Percentiles rank a stretch among this genome's conserved stretches.
Evolutionary conservation across 2,888 invertebrate genomes (phyloP).

Genomic region (Euzetes globulus): DNA sequence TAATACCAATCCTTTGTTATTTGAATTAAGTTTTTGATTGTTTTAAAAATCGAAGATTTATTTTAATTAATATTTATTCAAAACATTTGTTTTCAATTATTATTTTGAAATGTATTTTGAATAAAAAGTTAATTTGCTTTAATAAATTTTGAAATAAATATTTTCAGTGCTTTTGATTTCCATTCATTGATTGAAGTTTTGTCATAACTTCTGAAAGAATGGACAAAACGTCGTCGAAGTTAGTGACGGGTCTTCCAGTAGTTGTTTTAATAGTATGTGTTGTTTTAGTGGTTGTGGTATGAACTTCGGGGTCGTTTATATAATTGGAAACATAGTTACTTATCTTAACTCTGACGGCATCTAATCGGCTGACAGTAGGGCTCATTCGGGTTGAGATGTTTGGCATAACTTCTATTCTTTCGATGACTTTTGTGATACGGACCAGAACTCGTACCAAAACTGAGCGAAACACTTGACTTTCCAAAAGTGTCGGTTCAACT

Average conservation of each 20-base stretch:
- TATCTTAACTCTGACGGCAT: not conserved
- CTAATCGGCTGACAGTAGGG: not conserved
- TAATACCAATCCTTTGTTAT: no score
- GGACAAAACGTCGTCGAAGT: not conserved
- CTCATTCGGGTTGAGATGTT: not conserved
- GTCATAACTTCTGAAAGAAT: slow-evolving; percentile 5
- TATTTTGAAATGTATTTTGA: no score
- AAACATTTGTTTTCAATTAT: no score
- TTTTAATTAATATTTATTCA: no score
- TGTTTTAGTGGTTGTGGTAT: not conserved
- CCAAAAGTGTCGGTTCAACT: not conserved
- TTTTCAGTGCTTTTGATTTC: no score
- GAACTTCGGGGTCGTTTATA: not conserved
- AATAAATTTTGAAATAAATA: no score
- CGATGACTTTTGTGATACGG: not conserved
- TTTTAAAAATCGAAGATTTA: no score
- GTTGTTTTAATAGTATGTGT: not conserved
- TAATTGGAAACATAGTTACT: not conserved
- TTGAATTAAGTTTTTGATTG: no score
- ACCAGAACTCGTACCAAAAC: not conserved
- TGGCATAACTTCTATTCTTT: not conserved
- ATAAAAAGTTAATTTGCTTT: no score
- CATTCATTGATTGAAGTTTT: not conserved
- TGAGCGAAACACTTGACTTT: not conserved
- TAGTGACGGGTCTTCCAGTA: not conserved